phyloP scores from a whole-genome alignment of 2,113 vertebrate species.

The Isichthys henryi region DNA sequence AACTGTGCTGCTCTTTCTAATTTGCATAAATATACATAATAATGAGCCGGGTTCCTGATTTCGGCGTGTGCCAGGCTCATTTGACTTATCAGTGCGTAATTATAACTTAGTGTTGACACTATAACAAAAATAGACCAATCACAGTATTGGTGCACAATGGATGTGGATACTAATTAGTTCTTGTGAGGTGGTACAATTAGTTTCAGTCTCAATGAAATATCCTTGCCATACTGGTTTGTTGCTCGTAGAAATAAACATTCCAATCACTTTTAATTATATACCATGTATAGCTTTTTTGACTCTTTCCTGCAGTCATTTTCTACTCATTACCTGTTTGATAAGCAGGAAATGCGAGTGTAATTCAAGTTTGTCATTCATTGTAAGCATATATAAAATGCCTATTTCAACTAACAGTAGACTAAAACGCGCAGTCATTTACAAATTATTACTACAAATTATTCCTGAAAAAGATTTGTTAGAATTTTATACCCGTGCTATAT shows the following conservation, averaged over 20 bases:
- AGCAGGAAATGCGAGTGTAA: background rate
- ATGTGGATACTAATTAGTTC: constrained; percentile 12
- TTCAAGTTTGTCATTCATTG: background rate
- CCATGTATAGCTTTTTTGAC: background rate
- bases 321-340: background rate
- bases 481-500: background rate
- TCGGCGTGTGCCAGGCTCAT: constrained; percentile 1
- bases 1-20: background rate
- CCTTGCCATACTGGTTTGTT: background rate
- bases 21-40: constrained; percentile 27
- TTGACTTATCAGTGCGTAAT: constrained; percentile 11
- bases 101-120: constrained; percentile 14
- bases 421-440: background rate
- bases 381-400: background rate
- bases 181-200: constrained; percentile 1
- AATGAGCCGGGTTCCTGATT: constrained; percentile 15
- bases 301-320: background rate
- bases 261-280: constrained; percentile 14
- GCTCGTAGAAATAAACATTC: background rate
- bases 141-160: constrained; percentile 1
- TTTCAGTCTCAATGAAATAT: background rate
- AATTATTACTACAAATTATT: background rate
- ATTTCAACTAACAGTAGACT: background rate
- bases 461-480: background rate
- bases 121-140: constrained; percentile 21